Percentiles rank a stretch among this genome's conserved stretches.
Conservation (phyloP, 2,888 invertebrate genomes). For the Nomada flava region DNA sequence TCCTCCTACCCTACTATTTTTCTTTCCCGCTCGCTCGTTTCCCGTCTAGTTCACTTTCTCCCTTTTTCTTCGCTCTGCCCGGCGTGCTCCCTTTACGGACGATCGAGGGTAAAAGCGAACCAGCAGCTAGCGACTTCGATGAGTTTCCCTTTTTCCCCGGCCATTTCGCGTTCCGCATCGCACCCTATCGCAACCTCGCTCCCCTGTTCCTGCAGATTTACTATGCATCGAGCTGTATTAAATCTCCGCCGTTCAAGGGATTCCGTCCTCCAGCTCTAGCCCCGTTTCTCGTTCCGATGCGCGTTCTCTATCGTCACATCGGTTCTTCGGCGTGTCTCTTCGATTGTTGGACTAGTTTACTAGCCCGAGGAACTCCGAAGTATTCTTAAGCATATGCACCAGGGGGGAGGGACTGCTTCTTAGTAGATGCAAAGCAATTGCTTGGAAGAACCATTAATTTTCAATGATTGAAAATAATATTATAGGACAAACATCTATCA, state of each 20-base stretch:
- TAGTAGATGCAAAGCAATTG: no score
- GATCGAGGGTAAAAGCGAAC: slow-evolving; percentile 58
- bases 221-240: slow-evolving; percentile 67
- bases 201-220: slow-evolving; percentile 58
- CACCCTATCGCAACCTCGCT: slow-evolving; percentile 41
- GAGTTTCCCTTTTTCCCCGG: slow-evolving; percentile 48
- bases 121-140: slow-evolving; percentile 51
- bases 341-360: not conserved
- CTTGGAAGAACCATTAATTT: no score
- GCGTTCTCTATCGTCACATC: slow-evolving; percentile 1
- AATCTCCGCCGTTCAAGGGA: slow-evolving; percentile 64
- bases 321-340: not conserved
- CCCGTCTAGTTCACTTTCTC: slow-evolving; percentile 28
- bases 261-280: slow-evolving; percentile 47
- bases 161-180: slow-evolving; percentile 41
- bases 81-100: slow-evolving; percentile 26
- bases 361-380: no score
- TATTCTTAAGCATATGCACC: no score
- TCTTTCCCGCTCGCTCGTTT: slow-evolving; percentile 20
- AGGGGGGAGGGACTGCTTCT: no score
- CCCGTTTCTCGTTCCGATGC: slow-evolving; percentile 40
- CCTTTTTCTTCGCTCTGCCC: slow-evolving; percentile 9
- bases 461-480: no score
- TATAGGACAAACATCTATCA: no score
- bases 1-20: slow-evolving; percentile 4